Base-by-base conservation (phyloP, 2,113 vertebrate genomes). In the Maccullochella peelii region DNA sequence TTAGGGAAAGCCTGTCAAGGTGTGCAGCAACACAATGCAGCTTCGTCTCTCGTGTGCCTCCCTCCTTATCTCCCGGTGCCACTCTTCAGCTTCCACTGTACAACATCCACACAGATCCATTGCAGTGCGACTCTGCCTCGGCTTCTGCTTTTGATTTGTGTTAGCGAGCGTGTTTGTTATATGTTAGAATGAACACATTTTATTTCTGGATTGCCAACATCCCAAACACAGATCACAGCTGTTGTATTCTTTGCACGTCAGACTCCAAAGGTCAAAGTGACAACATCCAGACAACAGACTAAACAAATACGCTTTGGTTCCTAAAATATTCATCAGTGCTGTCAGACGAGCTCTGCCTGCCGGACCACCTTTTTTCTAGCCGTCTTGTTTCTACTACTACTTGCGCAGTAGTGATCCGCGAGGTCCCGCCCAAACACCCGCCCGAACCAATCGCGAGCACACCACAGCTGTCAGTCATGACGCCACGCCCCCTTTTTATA, bases 1-100 rank as follows among this genome's bases (percentile, higher is more conserved):
- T 79, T 33, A 2, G 33, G 2, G 10, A 71, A 86, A 90, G 77
- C 86, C 85, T 80, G 84, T 89, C 85, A 89, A 83, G 76, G 89
- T 87, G 79, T 85, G 75, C 52, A 72, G 50, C 70, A 76, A 59
- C 73, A 75, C 33, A 85, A 83, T 71, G 72, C 65, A 30, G 73
- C 67, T 44, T 58, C 44, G 33, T 82, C 69, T 77, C 63, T 25
- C 6, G 7, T 76, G 66, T 33, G 59, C 54, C 73, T 36, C 63
- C 23, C 47, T 49, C 6, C 75, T 78, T 85, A 75, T 88, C 83
- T 85, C 75, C 16, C 23, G 2, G 2, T 9, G 57, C 61, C 82
- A 73, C 86, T 73, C 78, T 65, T 50, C 80, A 70, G 80, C 78
- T 33, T 63, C 50, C 0, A 50, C 79, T 69, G 49, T 68, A 66